phyloP scores from a whole-genome alignment of 2,797 vertebrate genomes.

The Ceryle rudis region DNA sequence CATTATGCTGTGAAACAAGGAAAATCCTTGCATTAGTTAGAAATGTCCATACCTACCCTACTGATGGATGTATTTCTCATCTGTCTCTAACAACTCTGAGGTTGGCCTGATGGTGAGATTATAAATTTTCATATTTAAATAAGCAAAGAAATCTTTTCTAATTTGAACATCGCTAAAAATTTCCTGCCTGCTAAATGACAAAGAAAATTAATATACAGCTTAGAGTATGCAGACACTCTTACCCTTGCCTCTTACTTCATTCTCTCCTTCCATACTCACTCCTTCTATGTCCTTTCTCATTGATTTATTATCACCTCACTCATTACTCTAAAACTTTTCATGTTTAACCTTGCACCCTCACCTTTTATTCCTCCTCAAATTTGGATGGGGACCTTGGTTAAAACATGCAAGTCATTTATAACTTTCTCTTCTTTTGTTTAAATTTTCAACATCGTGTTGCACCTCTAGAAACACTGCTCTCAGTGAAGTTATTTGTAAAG shows the following conservation, averaged over 20 bases:
- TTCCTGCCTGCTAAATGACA: background rate
- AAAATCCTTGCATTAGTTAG: background rate
- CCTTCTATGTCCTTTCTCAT: background rate
- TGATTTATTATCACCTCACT: background rate
- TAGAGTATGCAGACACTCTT: background rate
- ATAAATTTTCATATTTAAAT: background rate
- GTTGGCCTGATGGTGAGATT: background rate
- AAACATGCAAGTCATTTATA: background rate
- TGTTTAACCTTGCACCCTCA: background rate
- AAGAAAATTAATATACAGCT: background rate
- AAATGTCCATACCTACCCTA: background rate
- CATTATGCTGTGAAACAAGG: background rate
- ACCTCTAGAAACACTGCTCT: slow-evolving; percentile 33
- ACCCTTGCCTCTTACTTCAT: background rate
- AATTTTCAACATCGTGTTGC: background rate
- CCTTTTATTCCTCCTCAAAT: background rate
- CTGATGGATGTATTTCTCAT: background rate
- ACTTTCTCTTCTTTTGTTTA: background rate
- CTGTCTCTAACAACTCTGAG: background rate
- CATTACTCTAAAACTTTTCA: background rate
- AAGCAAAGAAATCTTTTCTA: background rate
- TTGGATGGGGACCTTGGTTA: background rate
- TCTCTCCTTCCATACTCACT: background rate
- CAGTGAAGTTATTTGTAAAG: slow-evolving; percentile 61
- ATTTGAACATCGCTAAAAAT: background rate